A percentile compares a stretch with the other conserved stretches of the same genome.
Conservation (phyloP, 2,797 vertebrate species). For the Amphiprion clarkii region DNA sequence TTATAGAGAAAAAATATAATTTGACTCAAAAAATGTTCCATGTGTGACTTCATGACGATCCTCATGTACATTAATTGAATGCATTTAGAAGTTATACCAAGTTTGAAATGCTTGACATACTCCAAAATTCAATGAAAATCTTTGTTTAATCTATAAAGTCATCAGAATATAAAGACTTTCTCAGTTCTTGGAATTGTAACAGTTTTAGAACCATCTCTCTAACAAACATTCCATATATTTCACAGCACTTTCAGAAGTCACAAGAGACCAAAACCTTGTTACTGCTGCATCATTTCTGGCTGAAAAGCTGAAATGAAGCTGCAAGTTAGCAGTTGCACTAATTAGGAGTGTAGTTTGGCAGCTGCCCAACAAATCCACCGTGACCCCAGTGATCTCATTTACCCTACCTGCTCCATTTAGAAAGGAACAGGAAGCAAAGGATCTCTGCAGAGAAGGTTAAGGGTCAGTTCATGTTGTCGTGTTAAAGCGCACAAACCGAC, state of each 20-base stretch:
- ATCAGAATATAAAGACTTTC: background rate
- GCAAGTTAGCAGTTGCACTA: slow-evolving; percentile 42
- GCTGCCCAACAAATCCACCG: slow-evolving; percentile 46
- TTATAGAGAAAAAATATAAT: no score
- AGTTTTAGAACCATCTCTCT: background rate
- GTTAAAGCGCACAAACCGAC: slow-evolving; percentile 47
- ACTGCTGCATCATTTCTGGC: slow-evolving; percentile 3
- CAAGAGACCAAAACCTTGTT: slow-evolving; percentile 2
- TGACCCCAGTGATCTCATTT: slow-evolving; percentile 73
- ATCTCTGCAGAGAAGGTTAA: slow-evolving; percentile 67
- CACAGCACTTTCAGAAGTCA: background rate
- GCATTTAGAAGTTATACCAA: no score
- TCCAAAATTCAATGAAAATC: background rate
- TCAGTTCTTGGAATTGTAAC: background rate
- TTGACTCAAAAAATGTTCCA: no score
- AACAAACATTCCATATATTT: background rate
- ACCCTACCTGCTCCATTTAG: slow-evolving; percentile 61
- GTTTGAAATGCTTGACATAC: no score
- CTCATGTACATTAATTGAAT: no score
- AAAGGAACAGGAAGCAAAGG: slow-evolving; percentile 74
- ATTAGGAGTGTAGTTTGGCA: slow-evolving; percentile 52
- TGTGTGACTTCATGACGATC: no score
- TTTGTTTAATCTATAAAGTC: background rate
- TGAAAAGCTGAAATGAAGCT: slow-evolving; percentile 20
- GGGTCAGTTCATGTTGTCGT: slow-evolving; percentile 71